Percentiles rank a stretch among this genome's conserved stretches.
phyloP scores from a whole-genome alignment of 2,113 vertebrate genomes.

The Larimichthys crocea region DNA sequence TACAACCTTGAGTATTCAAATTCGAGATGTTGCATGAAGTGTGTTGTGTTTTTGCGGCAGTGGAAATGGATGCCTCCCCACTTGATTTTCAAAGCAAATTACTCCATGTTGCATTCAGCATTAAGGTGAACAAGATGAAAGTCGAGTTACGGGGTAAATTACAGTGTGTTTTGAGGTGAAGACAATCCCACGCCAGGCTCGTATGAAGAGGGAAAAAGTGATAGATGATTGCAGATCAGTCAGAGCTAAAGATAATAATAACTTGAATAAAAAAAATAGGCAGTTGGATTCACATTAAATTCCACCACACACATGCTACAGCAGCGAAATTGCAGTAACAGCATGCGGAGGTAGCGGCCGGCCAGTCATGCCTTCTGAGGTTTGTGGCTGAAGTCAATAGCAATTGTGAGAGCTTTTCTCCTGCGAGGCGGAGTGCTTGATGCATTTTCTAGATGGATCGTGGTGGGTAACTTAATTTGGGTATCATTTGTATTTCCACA shows the following conservation, averaged over 20 bases:
- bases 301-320: conserved; percentile 2
- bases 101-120: conserved; percentile 22
- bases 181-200: conserved; percentile 21
- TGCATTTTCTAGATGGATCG: conserved; percentile 68
- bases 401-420: conserved; percentile 38
- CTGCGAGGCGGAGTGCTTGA: conserved; percentile 34
- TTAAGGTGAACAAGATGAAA: conserved; percentile 22
- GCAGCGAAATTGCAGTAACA: conserved; percentile 7
- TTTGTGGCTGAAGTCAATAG: conserved; percentile 43
- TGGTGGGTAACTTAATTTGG: conserved; percentile 68
- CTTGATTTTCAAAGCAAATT: conserved; percentile 73
- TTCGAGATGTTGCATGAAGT: conserved; percentile 54
- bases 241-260: conserved; percentile 38
- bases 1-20: conserved; percentile 74
- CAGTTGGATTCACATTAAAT: conserved; percentile 17
- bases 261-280: conserved; percentile 14
- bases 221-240: conserved; percentile 41
- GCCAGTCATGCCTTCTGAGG: conserved; percentile 26
- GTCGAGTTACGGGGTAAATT: conserved; percentile 8
- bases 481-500: conserved; percentile 73
- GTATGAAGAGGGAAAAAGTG: neutral
- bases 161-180: conserved; percentile 26
- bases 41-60: conserved; percentile 47
- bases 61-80: conserved; percentile 23
- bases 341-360: neutral